phyloP scores from a whole-genome alignment of 2,888 invertebrate genomes.

The Pocota personata region DNA sequence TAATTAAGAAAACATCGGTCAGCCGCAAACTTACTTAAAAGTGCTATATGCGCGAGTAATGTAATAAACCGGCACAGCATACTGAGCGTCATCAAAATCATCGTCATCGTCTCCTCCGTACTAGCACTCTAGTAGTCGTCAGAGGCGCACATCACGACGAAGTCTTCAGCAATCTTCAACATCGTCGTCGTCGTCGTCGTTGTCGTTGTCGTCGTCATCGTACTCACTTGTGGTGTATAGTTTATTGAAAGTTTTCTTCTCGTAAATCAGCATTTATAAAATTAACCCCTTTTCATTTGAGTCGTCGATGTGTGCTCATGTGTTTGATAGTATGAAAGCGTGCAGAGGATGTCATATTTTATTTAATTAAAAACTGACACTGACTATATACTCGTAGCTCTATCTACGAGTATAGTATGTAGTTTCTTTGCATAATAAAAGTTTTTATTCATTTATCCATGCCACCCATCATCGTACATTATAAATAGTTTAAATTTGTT shows the following conservation, averaged over 20 bases:
- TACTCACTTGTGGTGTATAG: constrained; percentile 62
- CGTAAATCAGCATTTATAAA: constrained; percentile 75
- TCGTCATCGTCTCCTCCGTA: constrained; percentile 51
- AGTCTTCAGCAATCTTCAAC: constrained; percentile 42
- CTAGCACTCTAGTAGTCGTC: not conserved
- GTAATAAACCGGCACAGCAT: constrained; percentile 65
- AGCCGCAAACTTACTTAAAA: constrained; percentile 76
- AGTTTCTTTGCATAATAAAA: constrained; percentile 31
- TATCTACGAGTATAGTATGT: not conserved
- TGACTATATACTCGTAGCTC: constrained; percentile 20
- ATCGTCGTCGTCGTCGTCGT: constrained; percentile 1
- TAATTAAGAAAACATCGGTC: constrained; percentile 75
- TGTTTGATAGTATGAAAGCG: constrained; percentile 41
- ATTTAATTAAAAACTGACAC: constrained; percentile 72
- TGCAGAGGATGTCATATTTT: constrained; percentile 70
- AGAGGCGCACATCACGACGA: constrained; percentile 17
- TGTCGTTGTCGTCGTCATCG: constrained; percentile 16
- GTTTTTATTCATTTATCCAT: constrained; percentile 35
- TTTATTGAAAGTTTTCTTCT: constrained; percentile 74
- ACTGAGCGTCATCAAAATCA: constrained; percentile 72
- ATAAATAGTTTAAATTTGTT: constrained; percentile 64
- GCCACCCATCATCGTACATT: constrained; percentile 36
- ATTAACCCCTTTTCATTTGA: constrained; percentile 75
- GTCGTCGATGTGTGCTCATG: constrained; percentile 43
- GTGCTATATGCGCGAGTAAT: constrained; percentile 72